Base-by-base conservation (phyloP, 2,888 invertebrate genomes). In the Caenorhabditis sulstoni region DNA sequence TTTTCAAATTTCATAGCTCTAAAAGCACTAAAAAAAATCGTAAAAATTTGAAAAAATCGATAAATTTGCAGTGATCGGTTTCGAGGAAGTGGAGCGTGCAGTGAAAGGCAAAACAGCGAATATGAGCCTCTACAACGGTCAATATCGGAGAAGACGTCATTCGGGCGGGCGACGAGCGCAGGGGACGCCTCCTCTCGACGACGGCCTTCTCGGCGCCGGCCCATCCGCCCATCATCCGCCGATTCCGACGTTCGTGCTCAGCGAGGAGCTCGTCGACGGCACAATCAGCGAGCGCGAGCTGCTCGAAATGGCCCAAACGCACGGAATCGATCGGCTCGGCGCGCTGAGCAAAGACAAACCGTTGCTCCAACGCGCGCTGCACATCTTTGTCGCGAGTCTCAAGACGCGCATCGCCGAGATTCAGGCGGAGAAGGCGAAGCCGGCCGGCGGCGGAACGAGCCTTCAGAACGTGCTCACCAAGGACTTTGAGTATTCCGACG, bases 401-500 rank as follows among this genome's bases (percentile, higher is more conserved):
- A 37, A 29, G 0, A 37, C 39, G 14, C 52, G 50, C 23, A 37
- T 71, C 8, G 18, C 53, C 0, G 66, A 71, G 49, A 50, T 41
- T 1, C 39, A 58, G 11, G n/a, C 47, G 12, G 52, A 52, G 14
- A 57, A 53, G 16, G 67, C 29, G 2, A 14, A 52, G 23, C 39
- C 49, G 2, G 14, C 45, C n/a, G 35, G 44, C 22, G 16, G 52
- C 7, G 71, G 66, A 11, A 66, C 2, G 3, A 71, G 55, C n/a
- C 55, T 81, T 9, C 73, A 89, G 85, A 87, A 86, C 47, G 74
- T 90, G 41, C 79, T 90, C 4, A 81, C 88, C 0, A 85, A 80
- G 7, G 84, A 87, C 45, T 90, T 87, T 70, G 89, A 89, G 35
- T 89, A 90, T 66, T 87, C 86, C 22, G 89, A 90, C 75, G 90